phyloP scores from a whole-genome alignment of 2,113 vertebrate species.

The Nothoprocta perdicaria region DNA sequence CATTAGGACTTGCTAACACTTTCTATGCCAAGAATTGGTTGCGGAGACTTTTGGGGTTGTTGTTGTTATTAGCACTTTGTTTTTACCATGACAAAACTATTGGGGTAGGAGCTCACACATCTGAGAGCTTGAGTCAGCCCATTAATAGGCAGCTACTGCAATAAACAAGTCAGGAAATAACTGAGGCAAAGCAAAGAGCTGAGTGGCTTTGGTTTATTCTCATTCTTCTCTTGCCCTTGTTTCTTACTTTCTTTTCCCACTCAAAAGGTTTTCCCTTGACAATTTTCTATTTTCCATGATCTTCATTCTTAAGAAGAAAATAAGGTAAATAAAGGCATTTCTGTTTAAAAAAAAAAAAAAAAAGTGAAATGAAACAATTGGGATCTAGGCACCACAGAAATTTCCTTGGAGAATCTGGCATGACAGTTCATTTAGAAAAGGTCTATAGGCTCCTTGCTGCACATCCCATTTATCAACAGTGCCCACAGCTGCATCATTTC shows the following conservation, averaged over 20 bases:
- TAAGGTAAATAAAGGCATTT: not conserved
- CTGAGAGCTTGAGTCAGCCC: not conserved
- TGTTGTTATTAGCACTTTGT: not conserved
- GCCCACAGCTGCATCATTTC: not conserved
- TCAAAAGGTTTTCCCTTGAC: not conserved
- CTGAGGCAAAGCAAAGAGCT: conserved; percentile 35
- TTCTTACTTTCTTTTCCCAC: not conserved
- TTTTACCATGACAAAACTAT: not conserved
- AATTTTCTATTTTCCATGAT: not conserved
- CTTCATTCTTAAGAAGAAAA: not conserved
- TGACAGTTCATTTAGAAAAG: not conserved
- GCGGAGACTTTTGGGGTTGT: not conserved
- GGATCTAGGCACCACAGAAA: not conserved
- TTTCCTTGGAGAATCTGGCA: not conserved
- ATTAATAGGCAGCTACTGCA: conserved; percentile 38
- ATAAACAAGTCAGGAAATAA: conserved; percentile 60
- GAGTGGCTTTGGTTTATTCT: conserved; percentile 14
- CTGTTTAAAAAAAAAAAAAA: not conserved
- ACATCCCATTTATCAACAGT: not conserved
- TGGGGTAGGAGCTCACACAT: not conserved
- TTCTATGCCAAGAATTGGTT: conserved; percentile 49
- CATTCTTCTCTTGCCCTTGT: not conserved
- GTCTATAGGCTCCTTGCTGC: not conserved
- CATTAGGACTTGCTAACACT: conserved; percentile 35
- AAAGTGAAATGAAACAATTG: not conserved